Base-by-base conservation (phyloP, 2,113 vertebrate genomes). In the Symphodus melops region DNA sequence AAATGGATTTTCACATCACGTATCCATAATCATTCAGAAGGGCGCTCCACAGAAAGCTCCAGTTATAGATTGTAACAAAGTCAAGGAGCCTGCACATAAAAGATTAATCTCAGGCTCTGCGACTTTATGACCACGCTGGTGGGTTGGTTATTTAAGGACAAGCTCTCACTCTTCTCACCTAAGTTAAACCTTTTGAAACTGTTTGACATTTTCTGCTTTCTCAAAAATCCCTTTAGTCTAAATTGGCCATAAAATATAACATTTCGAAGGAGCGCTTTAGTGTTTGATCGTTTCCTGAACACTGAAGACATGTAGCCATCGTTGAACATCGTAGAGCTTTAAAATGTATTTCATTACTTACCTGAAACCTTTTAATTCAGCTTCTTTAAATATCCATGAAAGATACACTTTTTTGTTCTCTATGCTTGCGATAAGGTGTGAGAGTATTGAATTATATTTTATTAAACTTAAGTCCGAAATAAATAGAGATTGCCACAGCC, bases 21-120 rank as follows among this genome's bases (percentile, higher is more conserved):
- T 70, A 44, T 53, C 52, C 46, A 63, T n/a, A 33, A 53, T 68
- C 57, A n/a, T 56, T 67, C 12, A 42, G 14, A 20, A 13, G 37
- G 3, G 33, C 0, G 5, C 49, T 28, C 20, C 6, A 14, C 21
- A 25, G 23, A 72, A 23, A 61, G n/a, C 49, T 19, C 1, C 53
- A 42, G 25, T 48, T 64, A 52, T 52, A 68, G 57, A 57, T 75
- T 17, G n/a, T 16, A 14, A 41, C 48, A 48, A 60, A 56, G 73
- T 52, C 36, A 53, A 57, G 52, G 58, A 73, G 39, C 8, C 8
- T 37, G 21, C 49, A 7, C 52, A 58, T 52, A 5, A 62, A 72
- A 57, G 8, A 57, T 20, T 10, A 4, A 72, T 58, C n/a, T 28
- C 3, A 2, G 44, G 61, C 36, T 8, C 9, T 39, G 48, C 28